Evolutionary conservation across 2,888 invertebrate species (phyloP), one percentile per base, ranked within the genome.

Genomic region (Steinernema scapterisci): DNA sequence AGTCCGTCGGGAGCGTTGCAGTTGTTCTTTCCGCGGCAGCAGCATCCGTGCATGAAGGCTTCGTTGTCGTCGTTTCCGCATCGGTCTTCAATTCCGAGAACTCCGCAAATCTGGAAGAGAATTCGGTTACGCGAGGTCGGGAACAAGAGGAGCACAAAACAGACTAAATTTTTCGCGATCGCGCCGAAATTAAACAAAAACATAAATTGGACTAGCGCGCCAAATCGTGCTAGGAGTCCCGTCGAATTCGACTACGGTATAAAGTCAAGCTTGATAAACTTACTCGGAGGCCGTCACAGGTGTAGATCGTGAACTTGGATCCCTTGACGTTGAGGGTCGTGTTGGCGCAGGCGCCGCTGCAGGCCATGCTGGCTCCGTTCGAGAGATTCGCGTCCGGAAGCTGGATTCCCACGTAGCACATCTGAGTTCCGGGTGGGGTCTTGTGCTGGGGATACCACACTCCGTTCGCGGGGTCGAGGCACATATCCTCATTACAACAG

Each of bases 1-100:
- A 74, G 44, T 6, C 56, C 74, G 43, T 25, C 19, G 5, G 74
- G 74, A 0, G 74, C 71, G 44, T 74, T 74, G 38, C 74, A 74
- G 44, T 74, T 74, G 25, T 70, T 70, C 31, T 7, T 2, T 23
- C 16, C n/a, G 46, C 70, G 70, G 21, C 74, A 74, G 48, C 74
- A 74, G 52, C 74, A 74, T 51, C 56, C 51, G 16, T 73, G 31
- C 25, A 25, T 54, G 27, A 63, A 31, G 31, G 63, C 27, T 16
- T 63, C 25, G 11, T 19, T 27, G 63, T 27, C 63, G 16, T 63
- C 63, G 27, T 31, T 31, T 16, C 31, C 63, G 19, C 63, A 63
- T 6, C 31, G 27, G 27, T 31, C 63, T 27, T 63, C 63, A 31
- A 63, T 63, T 27, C 63, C 63, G 7, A 63, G 63, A 31, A 27